phyloP scores from a whole-genome alignment of 2,113 vertebrate species.

The Etheostoma cragini region DNA sequence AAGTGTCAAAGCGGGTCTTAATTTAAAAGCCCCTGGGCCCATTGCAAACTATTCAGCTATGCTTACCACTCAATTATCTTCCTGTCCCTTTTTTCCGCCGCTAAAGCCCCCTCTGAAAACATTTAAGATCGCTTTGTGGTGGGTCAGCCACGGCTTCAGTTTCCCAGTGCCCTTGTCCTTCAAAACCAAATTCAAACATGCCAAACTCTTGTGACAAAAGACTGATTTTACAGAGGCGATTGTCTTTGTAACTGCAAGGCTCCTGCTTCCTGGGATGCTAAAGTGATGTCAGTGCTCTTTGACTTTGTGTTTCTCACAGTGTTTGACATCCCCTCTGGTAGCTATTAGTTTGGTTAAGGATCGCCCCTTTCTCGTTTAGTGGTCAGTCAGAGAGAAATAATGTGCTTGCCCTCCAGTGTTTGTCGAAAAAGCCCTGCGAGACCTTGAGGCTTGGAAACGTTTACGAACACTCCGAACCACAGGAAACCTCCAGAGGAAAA shows the following conservation, averaged over 20 bases:
- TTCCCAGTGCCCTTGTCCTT: constrained; percentile 44
- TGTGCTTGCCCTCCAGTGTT: constrained; percentile 64
- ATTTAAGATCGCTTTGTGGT: constrained; percentile 46
- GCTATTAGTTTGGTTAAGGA: constrained; percentile 64
- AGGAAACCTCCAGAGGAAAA: constrained; percentile 76
- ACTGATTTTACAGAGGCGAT: constrained; percentile 22
- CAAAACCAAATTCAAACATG: constrained; percentile 33
- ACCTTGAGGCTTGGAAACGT: constrained; percentile 76
- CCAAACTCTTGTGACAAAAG: constrained; percentile 27
- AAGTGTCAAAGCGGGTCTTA: constrained; percentile 79
- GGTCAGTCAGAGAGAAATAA: constrained; percentile 75
- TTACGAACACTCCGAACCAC: constrained; percentile 69
- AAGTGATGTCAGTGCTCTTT: constrained; percentile 52
- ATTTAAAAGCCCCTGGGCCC: constrained; percentile 77
- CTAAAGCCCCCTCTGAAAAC: constrained; percentile 64
- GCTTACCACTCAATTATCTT: constrained; percentile 82
- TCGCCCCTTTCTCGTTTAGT: constrained; percentile 54
- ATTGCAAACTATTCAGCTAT: constrained; percentile 68
- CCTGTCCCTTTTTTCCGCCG: constrained; percentile 60
- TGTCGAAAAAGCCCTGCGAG: constrained; percentile 54
- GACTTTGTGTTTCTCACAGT: constrained; percentile 51
- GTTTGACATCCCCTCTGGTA: constrained; percentile 62
- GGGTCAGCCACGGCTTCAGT: constrained; percentile 43
- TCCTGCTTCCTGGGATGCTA: constrained; percentile 17
- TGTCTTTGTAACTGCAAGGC: constrained; percentile 23